Evolutionary conservation across 2,797 vertebrate genomes (phyloP), one percentile per base, ranked within the genome.

Genomic region (Melanotaenia parkinsoni): DNA sequence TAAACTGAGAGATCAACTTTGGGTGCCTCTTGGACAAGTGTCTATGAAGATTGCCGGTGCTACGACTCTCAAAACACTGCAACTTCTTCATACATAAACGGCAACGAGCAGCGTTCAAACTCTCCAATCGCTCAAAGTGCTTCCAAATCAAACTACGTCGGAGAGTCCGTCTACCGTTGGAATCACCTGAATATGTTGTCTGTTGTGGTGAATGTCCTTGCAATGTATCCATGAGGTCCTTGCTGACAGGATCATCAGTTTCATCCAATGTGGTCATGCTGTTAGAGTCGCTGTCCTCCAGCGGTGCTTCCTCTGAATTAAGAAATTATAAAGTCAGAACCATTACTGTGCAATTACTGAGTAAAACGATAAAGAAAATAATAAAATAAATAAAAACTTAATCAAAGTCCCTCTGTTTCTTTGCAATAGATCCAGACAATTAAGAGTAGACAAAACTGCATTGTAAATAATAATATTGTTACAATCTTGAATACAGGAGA

Each of bases 21-120:
- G 93, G 92, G 76, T 94, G 94, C 67, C 83, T 94, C 59, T 91
- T 92, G n/a, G 89, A 91, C 63, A 95, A 74, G 80, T 94, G 94
- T 5, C 91, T 84, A 30, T 83, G 89, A 56, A 95, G 70, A 40
- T 76, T 76, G 38, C 74, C 33, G 37, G 63, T 60, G 37, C 74
- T 54, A 9, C 74, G 56, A 8, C 74, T 76, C 50, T 65, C 67
- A 2, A 64, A 70, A 6, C 61, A 76, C 35, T 70, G 62, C n/a
- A 95, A 72, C 80, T 90, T 93, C 74, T 93, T 91, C 81, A 79
- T 90, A 79, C 94, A 94, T 38, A 94, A 85, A 53, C 84, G 70
- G 63, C 94, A 95, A 13, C 88, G 75, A 4, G 88, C 92, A 65
- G 83, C 87, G 1, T 72, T 79, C 62, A 90, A 75, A 51, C 86